Evolutionary conservation across 1,140 invertebrate genomes (phyloP).

Genomic region (Hycleus cichorii): DNA sequence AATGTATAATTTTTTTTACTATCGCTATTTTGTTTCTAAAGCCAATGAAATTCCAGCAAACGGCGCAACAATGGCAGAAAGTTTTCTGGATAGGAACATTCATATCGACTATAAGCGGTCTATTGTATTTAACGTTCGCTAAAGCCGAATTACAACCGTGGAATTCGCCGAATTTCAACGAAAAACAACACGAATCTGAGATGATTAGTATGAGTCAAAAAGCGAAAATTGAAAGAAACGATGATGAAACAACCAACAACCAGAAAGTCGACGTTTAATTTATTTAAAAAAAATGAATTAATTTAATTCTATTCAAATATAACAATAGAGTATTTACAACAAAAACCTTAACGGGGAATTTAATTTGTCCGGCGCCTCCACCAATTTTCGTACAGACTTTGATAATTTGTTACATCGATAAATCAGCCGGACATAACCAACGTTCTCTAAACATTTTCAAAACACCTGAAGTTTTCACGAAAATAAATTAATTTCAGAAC

Average conservation of each 20-base stretch:
- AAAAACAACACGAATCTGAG: constrained; percentile 18
- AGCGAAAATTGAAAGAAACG: constrained; percentile 2
- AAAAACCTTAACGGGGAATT: neutral
- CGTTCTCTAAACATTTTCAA: no score
- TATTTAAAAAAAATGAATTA: no score
- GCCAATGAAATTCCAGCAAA: constrained; percentile 49
- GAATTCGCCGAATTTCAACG: constrained; percentile 44
- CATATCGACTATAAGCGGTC: constrained; percentile 47
- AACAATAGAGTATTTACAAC: no score
- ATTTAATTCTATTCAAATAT: no score
- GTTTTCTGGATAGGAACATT: constrained; percentile 53
- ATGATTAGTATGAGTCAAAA: constrained; percentile 20
- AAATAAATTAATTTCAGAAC: no score
- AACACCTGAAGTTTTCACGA: no score
- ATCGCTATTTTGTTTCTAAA: neutral
- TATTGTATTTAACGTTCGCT: constrained; percentile 50
- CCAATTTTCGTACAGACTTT: neutral
- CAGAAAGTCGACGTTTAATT: no score
- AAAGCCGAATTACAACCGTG: constrained; percentile 55
- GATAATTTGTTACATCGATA: neutral
- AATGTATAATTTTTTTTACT: constrained; percentile 19
- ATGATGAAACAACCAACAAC: constrained; percentile 15
- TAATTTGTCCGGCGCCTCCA: neutral
- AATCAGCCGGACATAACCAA: neutral
- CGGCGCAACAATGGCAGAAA: constrained; percentile 55